Base-by-base conservation (phyloP, 2,797 vertebrate genomes). In the Valencia hispanica region DNA sequence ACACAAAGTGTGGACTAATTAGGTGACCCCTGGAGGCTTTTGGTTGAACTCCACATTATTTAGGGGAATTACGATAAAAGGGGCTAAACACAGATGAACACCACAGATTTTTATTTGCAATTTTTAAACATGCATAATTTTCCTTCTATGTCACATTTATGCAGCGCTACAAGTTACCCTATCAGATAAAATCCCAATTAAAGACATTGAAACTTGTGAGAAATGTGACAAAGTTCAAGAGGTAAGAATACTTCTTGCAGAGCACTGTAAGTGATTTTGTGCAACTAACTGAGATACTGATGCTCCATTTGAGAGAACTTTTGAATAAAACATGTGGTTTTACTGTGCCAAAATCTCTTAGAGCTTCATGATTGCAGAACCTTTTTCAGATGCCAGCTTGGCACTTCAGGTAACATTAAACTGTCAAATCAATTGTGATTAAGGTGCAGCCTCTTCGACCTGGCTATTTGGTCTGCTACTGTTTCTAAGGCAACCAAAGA, bases 401-500 rank as follows among this genome's bases (percentile, higher is more conserved):
- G 76, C 75, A 22, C 34, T 65, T 65, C 61, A 70, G 74, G 27
- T 77, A 84, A 79, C 2, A 50, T 74, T 55, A 72, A 75, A 74
- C 79, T 74, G 77, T 74, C 82, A 77, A 78, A 78, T 78, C 84
- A 77, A 74, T 27, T 66, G 53, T 79, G 75, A 68, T n/a, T 65
- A 55, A 84, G 81, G 47, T 63, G 27, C 22, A 25, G 70, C 69
- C 78, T 78, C 77, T 87, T 84, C 45, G 88, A 88, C 69, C 79
- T 63, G 25, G 76, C 87, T 84, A 80, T 87, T 86, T 87, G 78
- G 80, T 74, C 79, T 34, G 51, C 73, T 70, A 84, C 30, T 55
- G 70, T 94, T 93, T 89, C 89, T 77, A 89, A 90, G 84, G 74
- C 86, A 91, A 90, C 90, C 79, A 79, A 78, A 77, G 84, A 89